Evolutionary conservation across 2,888 invertebrate species (phyloP).

Genomic region (Phrixothrix hirtus): DNA sequence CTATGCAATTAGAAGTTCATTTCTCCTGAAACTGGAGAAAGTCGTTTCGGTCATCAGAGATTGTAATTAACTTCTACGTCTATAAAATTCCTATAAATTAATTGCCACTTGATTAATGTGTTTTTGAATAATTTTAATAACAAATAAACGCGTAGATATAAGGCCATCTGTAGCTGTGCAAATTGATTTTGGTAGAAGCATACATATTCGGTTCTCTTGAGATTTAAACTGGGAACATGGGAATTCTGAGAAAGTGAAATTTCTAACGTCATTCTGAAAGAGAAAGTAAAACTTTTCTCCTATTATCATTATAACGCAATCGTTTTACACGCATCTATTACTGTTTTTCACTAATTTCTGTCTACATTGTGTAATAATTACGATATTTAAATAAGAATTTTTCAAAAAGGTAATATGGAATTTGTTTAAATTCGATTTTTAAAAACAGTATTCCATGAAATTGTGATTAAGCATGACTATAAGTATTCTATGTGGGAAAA

Average conservation of each 20-base stretch:
- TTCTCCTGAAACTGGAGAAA: conserved; percentile 31
- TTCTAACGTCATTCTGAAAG: conserved; percentile 12
- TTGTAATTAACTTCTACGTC: background rate
- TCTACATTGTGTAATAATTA: conserved; percentile 3
- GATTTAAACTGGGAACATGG: conserved; percentile 11
- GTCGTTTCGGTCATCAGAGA: conserved; percentile 6
- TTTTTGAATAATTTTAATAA: background rate
- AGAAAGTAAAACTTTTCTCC: conserved; percentile 18
- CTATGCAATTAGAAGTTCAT: conserved; percentile 40
- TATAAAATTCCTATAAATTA: background rate
- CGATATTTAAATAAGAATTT: background rate
- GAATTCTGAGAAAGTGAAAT: conserved; percentile 25
- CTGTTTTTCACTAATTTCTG: conserved; percentile 9
- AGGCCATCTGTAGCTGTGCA: no score
- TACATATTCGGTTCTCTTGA: background rate
- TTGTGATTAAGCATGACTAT: no score
- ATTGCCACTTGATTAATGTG: no score
- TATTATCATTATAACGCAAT: conserved; percentile 13
- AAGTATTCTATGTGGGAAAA: no score
- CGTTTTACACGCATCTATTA: conserved; percentile 4
- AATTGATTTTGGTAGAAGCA: no score
- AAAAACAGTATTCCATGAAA: no score
- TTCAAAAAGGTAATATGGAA: background rate
- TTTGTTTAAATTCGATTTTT: conserved; percentile 2
- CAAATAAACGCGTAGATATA: background rate